Conservation (phyloP, 2,888 invertebrate species). For the Corbicula japonica region DNA sequence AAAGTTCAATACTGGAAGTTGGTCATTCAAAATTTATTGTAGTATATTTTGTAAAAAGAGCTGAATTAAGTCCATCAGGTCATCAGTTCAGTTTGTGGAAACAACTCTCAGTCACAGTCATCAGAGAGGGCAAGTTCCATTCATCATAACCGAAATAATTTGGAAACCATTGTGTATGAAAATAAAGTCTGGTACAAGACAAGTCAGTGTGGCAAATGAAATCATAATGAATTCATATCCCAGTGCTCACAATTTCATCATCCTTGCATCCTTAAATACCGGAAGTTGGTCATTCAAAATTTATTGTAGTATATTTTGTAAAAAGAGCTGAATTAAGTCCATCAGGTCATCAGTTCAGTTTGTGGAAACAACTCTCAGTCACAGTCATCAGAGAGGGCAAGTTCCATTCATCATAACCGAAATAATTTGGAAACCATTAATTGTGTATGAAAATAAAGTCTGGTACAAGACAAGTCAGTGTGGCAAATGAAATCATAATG, state of each 20-base stretch:
- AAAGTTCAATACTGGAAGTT: no score
- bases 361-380: conserved; percentile 6
- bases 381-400: conserved; percentile 46
- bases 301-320: no score
- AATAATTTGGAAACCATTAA: not conserved
- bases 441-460: no score
- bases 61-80: no score
- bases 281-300: no score
- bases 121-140: conserved; percentile 45
- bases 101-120: not conserved
- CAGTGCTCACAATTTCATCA: conserved; percentile 54
- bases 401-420: conserved; percentile 47
- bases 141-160: conserved; percentile 22
- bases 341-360: no score
- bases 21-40: no score
- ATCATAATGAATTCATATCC: conserved; percentile 52
- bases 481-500: conserved; percentile 50
- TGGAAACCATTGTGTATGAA: no score
- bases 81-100: not conserved
- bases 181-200: no score
- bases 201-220: conserved; percentile 56
- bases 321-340: no score
- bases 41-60: no score
- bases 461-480: conserved; percentile 46
- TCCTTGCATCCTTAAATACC: conserved; percentile 1